These are phyloP conservation scores for Cephus pygmeus DNA, from an alignment of 2,888 invertebrate species.

Conservation along the genomic window DNA sequence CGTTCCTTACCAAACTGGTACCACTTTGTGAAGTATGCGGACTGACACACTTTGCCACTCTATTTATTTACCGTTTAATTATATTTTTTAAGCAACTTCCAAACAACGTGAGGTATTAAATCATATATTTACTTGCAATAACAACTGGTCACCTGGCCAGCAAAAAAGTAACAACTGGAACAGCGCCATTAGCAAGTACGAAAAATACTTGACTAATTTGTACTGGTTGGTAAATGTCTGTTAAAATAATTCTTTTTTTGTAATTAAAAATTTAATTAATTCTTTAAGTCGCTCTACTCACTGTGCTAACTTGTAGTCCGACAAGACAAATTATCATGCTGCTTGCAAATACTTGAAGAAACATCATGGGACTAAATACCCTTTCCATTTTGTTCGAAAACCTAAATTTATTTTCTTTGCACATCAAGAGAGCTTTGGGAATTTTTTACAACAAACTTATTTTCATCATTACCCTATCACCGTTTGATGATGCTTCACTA, in stretches of 20 bases:
- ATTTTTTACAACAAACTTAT: background rate
- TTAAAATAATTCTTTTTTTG: constrained; percentile 8
- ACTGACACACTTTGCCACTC: constrained; percentile 27
- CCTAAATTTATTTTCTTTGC: constrained; percentile 26
- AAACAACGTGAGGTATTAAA: background rate
- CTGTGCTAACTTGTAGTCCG: constrained; percentile 45
- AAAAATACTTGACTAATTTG: constrained; percentile 38
- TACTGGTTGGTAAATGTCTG: constrained; percentile 35
- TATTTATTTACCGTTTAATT: background rate
- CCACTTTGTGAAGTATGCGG: constrained; percentile 44
- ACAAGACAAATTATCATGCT: constrained; percentile 49
- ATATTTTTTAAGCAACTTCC: background rate
- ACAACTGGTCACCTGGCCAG: constrained; percentile 49
- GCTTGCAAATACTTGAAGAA: constrained; percentile 48
- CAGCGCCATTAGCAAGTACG: constrained; percentile 50
- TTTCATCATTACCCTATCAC: constrained; percentile 25
- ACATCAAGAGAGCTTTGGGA: background rate
- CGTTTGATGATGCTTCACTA: constrained; percentile 30
- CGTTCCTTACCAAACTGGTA: constrained; percentile 32
- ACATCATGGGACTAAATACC: constrained; percentile 43
- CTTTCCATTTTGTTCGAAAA: constrained; percentile 48
- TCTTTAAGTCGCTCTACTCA: constrained; percentile 25
- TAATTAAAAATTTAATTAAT: background rate
- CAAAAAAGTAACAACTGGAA: constrained; percentile 51
- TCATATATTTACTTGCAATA: constrained; percentile 34